Base-by-base conservation (phyloP, 2,797 vertebrate genomes). In the Australoheros facetus region DNA sequence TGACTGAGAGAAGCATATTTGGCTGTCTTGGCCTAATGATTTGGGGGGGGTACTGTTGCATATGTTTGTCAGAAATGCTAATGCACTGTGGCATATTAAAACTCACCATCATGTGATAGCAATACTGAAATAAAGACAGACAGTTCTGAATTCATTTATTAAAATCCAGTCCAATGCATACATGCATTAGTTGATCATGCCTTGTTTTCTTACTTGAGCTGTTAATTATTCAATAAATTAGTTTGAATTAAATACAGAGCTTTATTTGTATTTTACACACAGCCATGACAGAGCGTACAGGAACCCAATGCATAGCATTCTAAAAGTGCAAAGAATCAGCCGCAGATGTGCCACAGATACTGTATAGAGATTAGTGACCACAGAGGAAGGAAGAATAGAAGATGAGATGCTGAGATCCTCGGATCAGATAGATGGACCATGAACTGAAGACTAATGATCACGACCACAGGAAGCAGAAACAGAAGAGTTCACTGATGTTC, bases 151-250 rank as follows among this genome's bases (percentile, higher is more conserved):
- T 92, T 86, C 77, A 81, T 96, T 95, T 95, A 96, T 95, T 96
- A 94, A 95, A 95, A 93, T 92, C 87, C 86, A 91, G 79, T 91
- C 88, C 89, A 92, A 88, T 93, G 91, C 92, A 89, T 71, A 90
- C 91, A 90, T 92, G 85, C 90, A 88, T 90, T 82, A 89, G 81
- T 87, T 88, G 57, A 91, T 88, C 93, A 93, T 95, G 94, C 93
- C 85, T 88, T 80, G 66, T 85, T 87, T 78, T 82, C 42, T 73
- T 76, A 88, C 51, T 81, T 73, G 78, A 90, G 72, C 74, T 79
- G 80, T 83, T 93, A 94, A 91, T 87, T 86, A 85, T 79, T 91
- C 79, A 90, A 93, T 93, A 93, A 93, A 94, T 94, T 88, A 92
- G 81, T 91, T 85, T 88, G 54, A 86, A 89, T 92, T 94, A 92